These are phyloP conservation scores for Andrena bucephala DNA, from an alignment of 2,888 invertebrate species.

Conservation along the genomic window DNA sequence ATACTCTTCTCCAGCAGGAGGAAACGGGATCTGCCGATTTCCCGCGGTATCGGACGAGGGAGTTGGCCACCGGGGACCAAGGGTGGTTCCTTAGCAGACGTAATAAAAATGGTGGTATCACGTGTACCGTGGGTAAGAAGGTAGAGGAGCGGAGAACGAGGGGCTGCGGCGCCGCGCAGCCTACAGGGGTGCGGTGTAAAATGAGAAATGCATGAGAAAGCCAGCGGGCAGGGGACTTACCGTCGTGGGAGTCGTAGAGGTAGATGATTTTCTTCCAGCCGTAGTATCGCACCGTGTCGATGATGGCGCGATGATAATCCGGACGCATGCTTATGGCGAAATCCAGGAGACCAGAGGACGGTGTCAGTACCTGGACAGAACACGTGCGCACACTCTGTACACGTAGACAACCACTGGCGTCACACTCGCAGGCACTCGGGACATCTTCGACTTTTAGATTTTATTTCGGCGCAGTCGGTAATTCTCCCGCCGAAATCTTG, in stretches of 20 bases:
- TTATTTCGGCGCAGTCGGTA: conserved; percentile 1
- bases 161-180: conserved; percentile 39
- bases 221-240: conserved; percentile 86
- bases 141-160: conserved; percentile 64
- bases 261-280: conserved; percentile 96
- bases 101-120: conserved; percentile 63
- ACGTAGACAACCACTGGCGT: neutral
- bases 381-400: neutral
- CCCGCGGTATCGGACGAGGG: conserved; percentile 66
- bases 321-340: conserved; percentile 97
- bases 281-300: conserved; percentile 97
- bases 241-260: conserved; percentile 96
- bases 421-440: neutral
- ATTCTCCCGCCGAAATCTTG: neutral
- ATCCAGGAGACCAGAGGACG: conserved; percentile 95
- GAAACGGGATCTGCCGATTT: conserved; percentile 31
- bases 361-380: conserved; percentile 90
- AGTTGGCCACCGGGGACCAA: conserved; percentile 73
- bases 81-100: conserved; percentile 49
- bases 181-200: conserved; percentile 69
- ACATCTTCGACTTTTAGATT: conserved; percentile 41
- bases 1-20: neutral
- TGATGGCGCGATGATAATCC: conserved; percentile 97
- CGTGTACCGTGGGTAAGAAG: neutral
- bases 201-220: conserved; percentile 79